phyloP scores from a whole-genome alignment of 2,888 invertebrate genomes.

The Gerris lacustris region DNA sequence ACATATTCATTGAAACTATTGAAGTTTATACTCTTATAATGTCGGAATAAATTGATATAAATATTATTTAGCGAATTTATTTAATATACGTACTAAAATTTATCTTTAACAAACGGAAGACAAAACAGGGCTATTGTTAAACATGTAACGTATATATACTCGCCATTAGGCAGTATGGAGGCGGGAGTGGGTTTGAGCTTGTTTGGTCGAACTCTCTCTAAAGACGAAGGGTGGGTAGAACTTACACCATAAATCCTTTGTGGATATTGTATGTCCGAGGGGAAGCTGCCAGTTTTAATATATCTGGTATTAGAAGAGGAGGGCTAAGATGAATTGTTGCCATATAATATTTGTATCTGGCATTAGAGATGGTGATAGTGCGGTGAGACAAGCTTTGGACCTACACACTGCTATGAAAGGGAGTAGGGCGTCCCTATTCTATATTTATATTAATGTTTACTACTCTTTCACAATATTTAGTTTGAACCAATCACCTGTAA shows the following conservation, averaged over 20 bases:
- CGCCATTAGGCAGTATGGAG: not conserved
- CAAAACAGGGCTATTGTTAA: not conserved
- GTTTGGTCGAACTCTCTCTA: not conserved
- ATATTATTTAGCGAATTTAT: no score
- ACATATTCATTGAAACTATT: no score
- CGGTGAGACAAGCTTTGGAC: not conserved
- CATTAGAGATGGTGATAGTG: not conserved
- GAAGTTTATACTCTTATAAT: no score
- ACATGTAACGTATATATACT: not conserved
- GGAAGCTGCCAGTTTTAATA: not conserved
- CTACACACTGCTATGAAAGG: no score
- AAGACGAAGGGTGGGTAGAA: not conserved
- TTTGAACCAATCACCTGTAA: no score
- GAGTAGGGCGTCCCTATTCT: no score
- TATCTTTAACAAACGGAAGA: no score
- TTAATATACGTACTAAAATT: no score
- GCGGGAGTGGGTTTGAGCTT: not conserved
- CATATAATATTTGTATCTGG: not conserved
- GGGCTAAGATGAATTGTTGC: not conserved
- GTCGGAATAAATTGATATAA: no score
- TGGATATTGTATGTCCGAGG: not conserved
- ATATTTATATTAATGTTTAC: no score
- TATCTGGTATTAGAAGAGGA: not conserved
- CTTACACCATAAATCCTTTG: not conserved
- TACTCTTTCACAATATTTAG: no score